Evolutionary conservation across 2,888 invertebrate species (phyloP).

Genomic region (Asteroscopus sphinx): DNA sequence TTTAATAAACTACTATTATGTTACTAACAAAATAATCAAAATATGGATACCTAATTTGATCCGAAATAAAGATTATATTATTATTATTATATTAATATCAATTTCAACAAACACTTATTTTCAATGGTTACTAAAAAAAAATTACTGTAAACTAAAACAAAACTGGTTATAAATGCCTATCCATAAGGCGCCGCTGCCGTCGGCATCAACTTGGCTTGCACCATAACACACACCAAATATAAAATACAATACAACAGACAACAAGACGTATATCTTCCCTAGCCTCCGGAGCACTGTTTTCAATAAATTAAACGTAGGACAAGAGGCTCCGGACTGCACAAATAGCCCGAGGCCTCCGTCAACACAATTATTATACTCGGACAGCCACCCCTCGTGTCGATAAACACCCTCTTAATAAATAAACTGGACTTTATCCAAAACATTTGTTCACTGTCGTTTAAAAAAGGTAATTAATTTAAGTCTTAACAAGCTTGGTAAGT

Average conservation of each 20-base stretch:
- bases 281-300: slow-evolving; percentile 80
- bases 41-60: too few species aligned
- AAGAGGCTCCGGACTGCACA: slow-evolving; percentile 76
- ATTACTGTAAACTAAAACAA: too few species aligned
- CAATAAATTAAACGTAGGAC: slow-evolving; percentile 87
- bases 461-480: slow-evolving; percentile 53
- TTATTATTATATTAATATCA: too few species aligned
- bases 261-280: slow-evolving; percentile 57
- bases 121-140: too few species aligned
- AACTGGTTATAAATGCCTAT: too few species aligned
- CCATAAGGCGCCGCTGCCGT: slow-evolving; percentile 3
- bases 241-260: slow-evolving; percentile 41
- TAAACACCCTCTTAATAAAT: slow-evolving; percentile 88
- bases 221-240: too few species aligned
- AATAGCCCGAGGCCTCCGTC: slow-evolving; percentile 85
- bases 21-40: too few species aligned
- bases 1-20: too few species aligned
- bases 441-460: slow-evolving; percentile 53
- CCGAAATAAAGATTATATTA: too few species aligned
- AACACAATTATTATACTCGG: slow-evolving; percentile 90
- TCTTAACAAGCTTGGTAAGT: slow-evolving; percentile 19
- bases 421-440: slow-evolving; percentile 79
- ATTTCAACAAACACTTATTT: too few species aligned
- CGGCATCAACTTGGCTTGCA: background rate
- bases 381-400: slow-evolving; percentile 85